phyloP scores from a whole-genome alignment of 2,113 vertebrate species.

The Daphoenositta chrysoptera region DNA sequence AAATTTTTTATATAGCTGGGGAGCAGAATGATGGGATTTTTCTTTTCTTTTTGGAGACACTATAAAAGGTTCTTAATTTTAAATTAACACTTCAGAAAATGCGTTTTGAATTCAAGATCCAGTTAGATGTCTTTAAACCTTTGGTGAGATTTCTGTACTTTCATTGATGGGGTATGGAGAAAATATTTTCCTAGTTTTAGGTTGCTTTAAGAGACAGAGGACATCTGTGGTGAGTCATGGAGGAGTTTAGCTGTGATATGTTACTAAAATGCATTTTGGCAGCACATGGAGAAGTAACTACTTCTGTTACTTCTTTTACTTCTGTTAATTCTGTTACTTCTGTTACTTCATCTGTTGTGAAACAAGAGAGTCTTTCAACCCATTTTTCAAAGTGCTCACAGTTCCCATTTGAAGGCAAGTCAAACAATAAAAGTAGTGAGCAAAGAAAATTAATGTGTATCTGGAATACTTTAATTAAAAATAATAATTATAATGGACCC shows the following conservation, averaged over 20 bases:
- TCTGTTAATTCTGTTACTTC: no score
- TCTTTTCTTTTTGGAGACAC: background rate
- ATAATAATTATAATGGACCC: conserved; percentile 19
- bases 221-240: background rate
- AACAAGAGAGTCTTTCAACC: conserved; percentile 55
- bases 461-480: conserved; percentile 52
- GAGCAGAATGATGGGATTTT: background rate
- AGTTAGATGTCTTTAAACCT: background rate
- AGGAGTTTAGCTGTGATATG: background rate
- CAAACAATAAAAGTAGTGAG: conserved; percentile 21
- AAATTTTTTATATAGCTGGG: background rate
- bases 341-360: conserved; percentile 18
- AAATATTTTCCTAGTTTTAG: background rate
- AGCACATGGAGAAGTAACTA: background rate
- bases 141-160: background rate
- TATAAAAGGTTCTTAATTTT: background rate
- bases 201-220: background rate
- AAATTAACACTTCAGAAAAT: background rate
- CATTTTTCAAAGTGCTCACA: conserved; percentile 64
- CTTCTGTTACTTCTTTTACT: no score
- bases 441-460: conserved; percentile 37
- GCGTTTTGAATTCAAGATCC: background rate
- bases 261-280: conserved; percentile 19
- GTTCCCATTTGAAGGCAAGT: conserved; percentile 20
- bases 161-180: background rate